phyloP scores from a whole-genome alignment of 2,797 vertebrate species.

The Falco biarmicus region DNA sequence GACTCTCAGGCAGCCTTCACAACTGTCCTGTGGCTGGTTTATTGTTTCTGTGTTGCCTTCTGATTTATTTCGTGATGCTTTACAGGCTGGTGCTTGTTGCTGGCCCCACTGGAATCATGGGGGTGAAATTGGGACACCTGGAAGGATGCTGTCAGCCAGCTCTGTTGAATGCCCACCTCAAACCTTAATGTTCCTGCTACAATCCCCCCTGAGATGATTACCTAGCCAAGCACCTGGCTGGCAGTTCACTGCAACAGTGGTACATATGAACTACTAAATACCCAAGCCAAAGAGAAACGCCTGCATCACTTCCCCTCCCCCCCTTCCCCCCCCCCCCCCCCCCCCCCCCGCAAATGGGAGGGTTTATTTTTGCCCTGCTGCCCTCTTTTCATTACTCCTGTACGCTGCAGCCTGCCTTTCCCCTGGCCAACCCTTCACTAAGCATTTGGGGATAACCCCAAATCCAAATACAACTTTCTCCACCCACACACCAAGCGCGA shows the following conservation, averaged over 20 bases:
- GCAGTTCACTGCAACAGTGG: neutral
- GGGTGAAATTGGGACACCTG: neutral
- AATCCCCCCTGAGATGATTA: neutral
- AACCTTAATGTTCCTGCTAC: neutral
- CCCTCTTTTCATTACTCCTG: neutral
- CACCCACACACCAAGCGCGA: rapidly evolving
- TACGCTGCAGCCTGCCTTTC: rapidly evolving
- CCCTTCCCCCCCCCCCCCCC: too few species aligned
- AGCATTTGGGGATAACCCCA: neutral
- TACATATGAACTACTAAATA: neutral
- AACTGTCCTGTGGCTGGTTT: neutral
- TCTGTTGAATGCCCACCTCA: neutral
- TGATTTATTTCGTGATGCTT: neutral
- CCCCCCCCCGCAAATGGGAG: neutral
- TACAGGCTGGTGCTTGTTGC: neutral
- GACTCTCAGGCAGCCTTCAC: neutral
- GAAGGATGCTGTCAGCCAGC: neutral
- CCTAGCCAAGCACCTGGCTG: neutral
- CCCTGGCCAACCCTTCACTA: neutral
- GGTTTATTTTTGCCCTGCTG: neutral
- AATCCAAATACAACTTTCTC: neutral
- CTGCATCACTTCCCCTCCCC: neutral
- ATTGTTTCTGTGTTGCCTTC: neutral
- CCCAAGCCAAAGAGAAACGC: neutral
- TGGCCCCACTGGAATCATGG: neutral